A percentile compares a stretch with the other conserved stretches of the same genome.
These are phyloP conservation scores for Cyclophora punctaria DNA, from an alignment of 2,888 invertebrate species.

Conservation along the genomic window DNA sequence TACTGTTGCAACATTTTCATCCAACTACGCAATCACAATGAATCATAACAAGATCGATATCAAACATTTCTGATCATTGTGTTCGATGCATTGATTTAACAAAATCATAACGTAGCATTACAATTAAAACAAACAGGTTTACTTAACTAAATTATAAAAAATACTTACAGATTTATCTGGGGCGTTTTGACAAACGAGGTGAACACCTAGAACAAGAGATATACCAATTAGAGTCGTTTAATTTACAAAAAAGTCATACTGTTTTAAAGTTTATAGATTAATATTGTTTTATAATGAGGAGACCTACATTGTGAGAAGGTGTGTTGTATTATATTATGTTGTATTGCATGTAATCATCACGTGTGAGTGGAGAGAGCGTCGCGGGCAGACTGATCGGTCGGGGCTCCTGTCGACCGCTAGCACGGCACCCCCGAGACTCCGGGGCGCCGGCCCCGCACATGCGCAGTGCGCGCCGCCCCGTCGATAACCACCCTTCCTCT, in stretches of 20 bases:
- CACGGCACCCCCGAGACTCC: conserved; percentile 63
- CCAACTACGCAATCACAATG: no score
- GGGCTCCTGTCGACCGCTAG: conserved; percentile 53
- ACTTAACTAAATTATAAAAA: conserved; percentile 11
- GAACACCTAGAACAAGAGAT: conserved; percentile 54
- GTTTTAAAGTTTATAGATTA: neutral
- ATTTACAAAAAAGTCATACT: conserved; percentile 2
- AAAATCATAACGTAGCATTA: no score
- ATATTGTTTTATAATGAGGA: conserved; percentile 1
- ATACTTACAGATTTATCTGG: conserved; percentile 45
- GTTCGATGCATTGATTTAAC: no score
- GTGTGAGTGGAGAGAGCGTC: conserved; percentile 40
- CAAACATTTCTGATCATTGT: no score
- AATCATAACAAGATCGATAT: no score
- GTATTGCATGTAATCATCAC: conserved; percentile 13
- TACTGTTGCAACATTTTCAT: no score
- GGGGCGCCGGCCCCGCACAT: conserved; percentile 65
- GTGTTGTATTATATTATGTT: conserved; percentile 10
- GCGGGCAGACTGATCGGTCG: conserved; percentile 53
- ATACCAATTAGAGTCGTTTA: conserved; percentile 26
- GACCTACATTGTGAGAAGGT: conserved; percentile 39
- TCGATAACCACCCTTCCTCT: conserved; percentile 66
- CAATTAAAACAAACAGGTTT: conserved; percentile 8
- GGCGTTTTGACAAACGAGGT: conserved; percentile 32
- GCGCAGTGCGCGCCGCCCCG: conserved; percentile 56